Percentiles rank a stretch among this genome's conserved stretches.
Evolutionary conservation across 2,113 vertebrate genomes (phyloP).

Genomic region (Mustela nigripes): DNA sequence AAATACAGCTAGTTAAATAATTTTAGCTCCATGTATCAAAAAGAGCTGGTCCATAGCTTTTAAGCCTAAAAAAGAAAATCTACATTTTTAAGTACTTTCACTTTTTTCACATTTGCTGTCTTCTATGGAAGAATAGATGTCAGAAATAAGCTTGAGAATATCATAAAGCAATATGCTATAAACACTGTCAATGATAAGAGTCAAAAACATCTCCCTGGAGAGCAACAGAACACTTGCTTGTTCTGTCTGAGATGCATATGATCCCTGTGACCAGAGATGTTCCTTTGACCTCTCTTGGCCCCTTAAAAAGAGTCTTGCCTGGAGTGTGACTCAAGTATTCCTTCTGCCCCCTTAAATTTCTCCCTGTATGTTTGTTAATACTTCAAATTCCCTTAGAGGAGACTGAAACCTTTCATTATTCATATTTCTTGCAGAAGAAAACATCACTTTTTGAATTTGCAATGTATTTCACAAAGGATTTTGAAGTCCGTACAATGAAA

Average conservation of each 20-base stretch:
- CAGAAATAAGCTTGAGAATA: slow-evolving; percentile 26
- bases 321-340: not conserved
- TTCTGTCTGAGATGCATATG: not conserved
- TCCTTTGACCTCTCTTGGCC: not conserved
- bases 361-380: not conserved
- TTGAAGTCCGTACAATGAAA: not conserved
- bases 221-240: not conserved
- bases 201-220: not conserved
- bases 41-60: not conserved
- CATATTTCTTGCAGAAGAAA: slow-evolving; percentile 23
- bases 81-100: slow-evolving; percentile 42
- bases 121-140: not conserved
- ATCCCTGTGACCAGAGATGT: not conserved
- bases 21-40: not conserved
- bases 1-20: not conserved
- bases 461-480: slow-evolving; percentile 20
- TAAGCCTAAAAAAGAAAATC: not conserved
- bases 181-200: not conserved
- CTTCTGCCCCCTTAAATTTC: not conserved
- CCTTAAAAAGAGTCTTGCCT: not conserved
- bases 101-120: not conserved
- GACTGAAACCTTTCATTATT: not conserved
- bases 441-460: slow-evolving; percentile 12
- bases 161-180: not conserved
- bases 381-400: slow-evolving; percentile 32